Conservation (phyloP, 1,140 invertebrate genomes). For the Sycophila sp. region DNA sequence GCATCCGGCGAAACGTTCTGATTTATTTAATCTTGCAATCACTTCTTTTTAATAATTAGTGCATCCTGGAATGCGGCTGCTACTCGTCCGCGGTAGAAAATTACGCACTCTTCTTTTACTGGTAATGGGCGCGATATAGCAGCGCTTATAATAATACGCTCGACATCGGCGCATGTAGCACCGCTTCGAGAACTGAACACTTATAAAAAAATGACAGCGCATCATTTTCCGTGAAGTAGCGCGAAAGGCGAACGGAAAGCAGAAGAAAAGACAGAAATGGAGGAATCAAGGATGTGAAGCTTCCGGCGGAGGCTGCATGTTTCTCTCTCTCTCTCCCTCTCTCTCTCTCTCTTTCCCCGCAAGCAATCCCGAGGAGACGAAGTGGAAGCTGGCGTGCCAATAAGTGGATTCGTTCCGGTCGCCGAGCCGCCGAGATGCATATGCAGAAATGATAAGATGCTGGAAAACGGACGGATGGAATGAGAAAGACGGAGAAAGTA, state of each 20-base stretch:
- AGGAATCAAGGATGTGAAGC: neutral
- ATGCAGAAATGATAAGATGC: constrained; percentile 43
- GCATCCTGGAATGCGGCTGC: constrained; percentile 26
- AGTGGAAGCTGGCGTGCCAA: constrained; percentile 39
- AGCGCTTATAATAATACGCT: constrained; percentile 13
- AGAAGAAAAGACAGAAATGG: neutral
- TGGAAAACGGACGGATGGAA: constrained; percentile 1
- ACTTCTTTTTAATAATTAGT: constrained; percentile 14
- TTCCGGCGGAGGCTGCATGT: neutral
- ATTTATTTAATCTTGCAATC: constrained; percentile 7
- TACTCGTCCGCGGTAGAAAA: neutral
- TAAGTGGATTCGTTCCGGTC: constrained; percentile 46
- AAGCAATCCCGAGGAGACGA: constrained; percentile 28
- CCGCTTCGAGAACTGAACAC: neutral
- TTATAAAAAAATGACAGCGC: constrained; percentile 15
- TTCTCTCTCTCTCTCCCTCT: too few relatives aligned
- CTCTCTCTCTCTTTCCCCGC: too few relatives aligned
- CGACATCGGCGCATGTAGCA: neutral
- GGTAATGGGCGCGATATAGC: neutral
- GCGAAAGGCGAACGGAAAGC: neutral
- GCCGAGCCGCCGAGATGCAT: constrained; percentile 37
- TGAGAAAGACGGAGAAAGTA: neutral
- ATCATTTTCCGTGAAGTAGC: neutral
- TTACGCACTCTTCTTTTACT: neutral
- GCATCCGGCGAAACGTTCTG: neutral